Percentiles rank a stretch among this genome's conserved stretches.
Evolutionary conservation across 2,888 invertebrate genomes (phyloP).

Genomic region (Cerastis rubricosa): DNA sequence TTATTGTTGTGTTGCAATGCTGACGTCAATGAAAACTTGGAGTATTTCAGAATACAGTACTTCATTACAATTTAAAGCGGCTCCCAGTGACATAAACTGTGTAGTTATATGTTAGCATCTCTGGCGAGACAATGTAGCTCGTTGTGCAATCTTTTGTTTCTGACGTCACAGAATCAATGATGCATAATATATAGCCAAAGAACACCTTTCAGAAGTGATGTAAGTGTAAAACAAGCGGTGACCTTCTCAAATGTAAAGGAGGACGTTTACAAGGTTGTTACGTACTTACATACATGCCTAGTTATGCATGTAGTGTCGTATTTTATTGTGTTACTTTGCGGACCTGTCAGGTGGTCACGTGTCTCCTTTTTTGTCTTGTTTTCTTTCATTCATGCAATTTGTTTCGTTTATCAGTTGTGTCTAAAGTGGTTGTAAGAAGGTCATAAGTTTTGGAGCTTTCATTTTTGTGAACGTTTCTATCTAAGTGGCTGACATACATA

Average conservation of each 20-base stretch:
- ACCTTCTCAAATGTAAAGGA: conserved; percentile 68
- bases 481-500: neutral
- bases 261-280: conserved; percentile 62
- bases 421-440: conserved; percentile 21
- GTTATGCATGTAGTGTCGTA: conserved; percentile 42
- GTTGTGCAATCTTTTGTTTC: conserved; percentile 54
- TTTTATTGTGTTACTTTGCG: conserved; percentile 56
- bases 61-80: conserved; percentile 46
- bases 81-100: conserved; percentile 35
- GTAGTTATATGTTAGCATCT: conserved; percentile 45
- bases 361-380: conserved; percentile 39
- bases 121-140: conserved; percentile 41
- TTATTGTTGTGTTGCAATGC: conserved; percentile 31
- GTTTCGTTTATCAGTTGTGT: conserved; percentile 46
- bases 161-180: conserved; percentile 63
- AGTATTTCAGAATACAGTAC: conserved; percentile 37
- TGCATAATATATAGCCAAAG: conserved; percentile 62
- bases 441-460: conserved; percentile 31
- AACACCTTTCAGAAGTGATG: conserved; percentile 67
- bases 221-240: conserved; percentile 64
- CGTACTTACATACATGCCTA: conserved; percentile 29
- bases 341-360: conserved; percentile 40
- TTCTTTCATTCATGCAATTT: conserved; percentile 59
- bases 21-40: conserved; percentile 51
- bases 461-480: conserved; percentile 13